Conservation (phyloP, 2,797 vertebrate genomes). For the Cyclopterus lumpus region DNA sequence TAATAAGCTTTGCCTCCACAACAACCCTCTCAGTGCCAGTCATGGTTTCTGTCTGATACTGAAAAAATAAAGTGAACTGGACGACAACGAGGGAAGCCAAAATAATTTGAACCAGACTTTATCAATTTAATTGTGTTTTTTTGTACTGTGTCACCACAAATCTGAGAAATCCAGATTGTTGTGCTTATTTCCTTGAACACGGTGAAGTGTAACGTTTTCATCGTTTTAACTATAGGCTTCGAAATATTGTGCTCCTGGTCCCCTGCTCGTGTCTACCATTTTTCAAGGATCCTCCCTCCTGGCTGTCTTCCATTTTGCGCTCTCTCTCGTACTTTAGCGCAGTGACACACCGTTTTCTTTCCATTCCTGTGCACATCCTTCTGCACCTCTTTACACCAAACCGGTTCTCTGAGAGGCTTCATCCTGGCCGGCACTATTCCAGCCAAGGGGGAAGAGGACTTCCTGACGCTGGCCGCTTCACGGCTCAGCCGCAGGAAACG, state of each 20-base stretch:
- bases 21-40: conserved; percentile 34
- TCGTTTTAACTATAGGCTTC: conserved; percentile 24
- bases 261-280: conserved; percentile 25
- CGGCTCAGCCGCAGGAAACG: conserved; percentile 93
- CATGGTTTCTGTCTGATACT: conserved; percentile 61
- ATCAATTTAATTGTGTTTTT: conserved; percentile 36
- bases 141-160: conserved; percentile 25
- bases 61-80: conserved; percentile 52
- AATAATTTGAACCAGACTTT: conserved; percentile 26
- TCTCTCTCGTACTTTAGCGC: conserved; percentile 29
- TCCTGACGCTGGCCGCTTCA: conserved; percentile 95
- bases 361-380: conserved; percentile 18
- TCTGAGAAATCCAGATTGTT: conserved; percentile 21
- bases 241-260: conserved; percentile 13
- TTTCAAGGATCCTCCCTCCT: conserved; percentile 43
- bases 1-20: conserved; percentile 52
- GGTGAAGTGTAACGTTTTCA: conserved; percentile 16
- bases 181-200: conserved; percentile 18
- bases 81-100: conserved; percentile 24
- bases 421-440: conserved; percentile 90
- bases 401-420: conserved; percentile 69
- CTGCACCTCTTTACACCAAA: conserved; percentile 60
- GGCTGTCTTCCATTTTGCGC: conserved; percentile 50
- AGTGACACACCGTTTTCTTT: conserved; percentile 26
- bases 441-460: conserved; percentile 94